A percentile compares a stretch with the other conserved stretches of the same genome.
phyloP scores from a whole-genome alignment of 37 sponge, comb jelly and placozoan genomes.

The Tethya wilhelma region DNA sequence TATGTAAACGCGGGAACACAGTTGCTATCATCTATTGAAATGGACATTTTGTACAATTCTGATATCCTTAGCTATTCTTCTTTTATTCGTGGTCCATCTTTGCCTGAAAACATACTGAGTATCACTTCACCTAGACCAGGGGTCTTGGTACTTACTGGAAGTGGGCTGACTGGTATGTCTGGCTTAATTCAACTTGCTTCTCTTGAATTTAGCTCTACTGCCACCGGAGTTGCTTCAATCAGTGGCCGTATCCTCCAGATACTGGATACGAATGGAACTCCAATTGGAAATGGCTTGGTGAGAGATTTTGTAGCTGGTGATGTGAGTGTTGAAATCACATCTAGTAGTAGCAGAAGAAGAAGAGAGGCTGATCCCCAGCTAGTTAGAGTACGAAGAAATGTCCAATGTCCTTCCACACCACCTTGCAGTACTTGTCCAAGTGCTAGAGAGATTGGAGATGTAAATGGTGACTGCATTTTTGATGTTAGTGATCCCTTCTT shows the following conservation, averaged over 20 bases:
- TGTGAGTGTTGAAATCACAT: constrained; percentile 20
- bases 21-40: constrained; percentile 14
- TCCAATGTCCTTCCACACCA: constrained; percentile 1
- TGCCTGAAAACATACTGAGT: constrained; percentile 14
- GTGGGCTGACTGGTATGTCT: background rate
- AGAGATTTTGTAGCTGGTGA: constrained; percentile 61
- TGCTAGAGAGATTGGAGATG: constrained; percentile 62
- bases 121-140: constrained; percentile 1
- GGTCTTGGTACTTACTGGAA: constrained; percentile 20
- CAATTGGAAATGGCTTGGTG: constrained; percentile 1
- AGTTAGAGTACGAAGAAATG: constrained; percentile 7
- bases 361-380: background rate
- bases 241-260: constrained; percentile 35
- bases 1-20: constrained; percentile 64
- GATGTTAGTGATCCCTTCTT: constrained; percentile 32
- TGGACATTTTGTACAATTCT: constrained; percentile 50
- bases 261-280: background rate
- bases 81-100: constrained; percentile 5
- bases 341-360: constrained; percentile 9
- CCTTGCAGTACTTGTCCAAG: constrained; percentile 21
- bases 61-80: background rate
- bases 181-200: constrained; percentile 50
- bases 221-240: constrained; percentile 33
- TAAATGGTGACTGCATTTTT: constrained; percentile 76
- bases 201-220: constrained; percentile 35